phyloP scores from a whole-genome alignment of 2,113 vertebrate genomes.

The Anser brachyrhynchus region DNA sequence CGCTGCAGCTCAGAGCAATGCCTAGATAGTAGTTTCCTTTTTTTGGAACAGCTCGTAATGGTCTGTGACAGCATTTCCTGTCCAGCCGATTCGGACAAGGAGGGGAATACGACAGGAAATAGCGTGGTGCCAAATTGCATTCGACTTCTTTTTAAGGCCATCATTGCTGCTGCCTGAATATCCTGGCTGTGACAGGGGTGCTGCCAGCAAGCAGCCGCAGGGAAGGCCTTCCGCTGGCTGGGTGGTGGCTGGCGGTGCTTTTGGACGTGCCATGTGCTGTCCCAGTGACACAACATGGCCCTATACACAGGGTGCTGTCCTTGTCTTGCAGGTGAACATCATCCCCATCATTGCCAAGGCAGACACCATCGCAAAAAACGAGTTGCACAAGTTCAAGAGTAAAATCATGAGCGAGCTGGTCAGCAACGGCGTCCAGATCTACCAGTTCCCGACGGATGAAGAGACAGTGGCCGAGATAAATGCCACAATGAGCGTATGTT shows the following conservation, averaged over 20 bases:
- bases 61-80: constrained; percentile 45
- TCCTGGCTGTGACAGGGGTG: neutral
- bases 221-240: neutral
- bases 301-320: neutral
- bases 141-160: constrained; percentile 33
- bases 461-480: constrained; percentile 86
- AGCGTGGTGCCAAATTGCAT: neutral
- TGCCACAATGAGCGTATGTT: constrained; percentile 84
- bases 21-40: constrained; percentile 9
- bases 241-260: neutral
- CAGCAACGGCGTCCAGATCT: constrained; percentile 86
- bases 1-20: neutral
- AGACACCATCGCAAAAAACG: constrained; percentile 85
- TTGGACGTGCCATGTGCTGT: fast-evolving
- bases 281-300: fast-evolving
- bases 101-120: constrained; percentile 33
- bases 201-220: neutral
- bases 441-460: constrained; percentile 85
- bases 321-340: constrained; percentile 83
- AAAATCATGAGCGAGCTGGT: constrained; percentile 88
- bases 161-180: neutral
- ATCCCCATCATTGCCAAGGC: constrained; percentile 87
- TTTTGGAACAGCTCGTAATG: neutral
- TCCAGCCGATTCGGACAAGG: neutral
- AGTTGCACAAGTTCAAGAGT: constrained; percentile 88